These are phyloP conservation scores for Papilio demoleus DNA, from an alignment of 2,888 invertebrate genomes.

Conservation along the genomic window DNA sequence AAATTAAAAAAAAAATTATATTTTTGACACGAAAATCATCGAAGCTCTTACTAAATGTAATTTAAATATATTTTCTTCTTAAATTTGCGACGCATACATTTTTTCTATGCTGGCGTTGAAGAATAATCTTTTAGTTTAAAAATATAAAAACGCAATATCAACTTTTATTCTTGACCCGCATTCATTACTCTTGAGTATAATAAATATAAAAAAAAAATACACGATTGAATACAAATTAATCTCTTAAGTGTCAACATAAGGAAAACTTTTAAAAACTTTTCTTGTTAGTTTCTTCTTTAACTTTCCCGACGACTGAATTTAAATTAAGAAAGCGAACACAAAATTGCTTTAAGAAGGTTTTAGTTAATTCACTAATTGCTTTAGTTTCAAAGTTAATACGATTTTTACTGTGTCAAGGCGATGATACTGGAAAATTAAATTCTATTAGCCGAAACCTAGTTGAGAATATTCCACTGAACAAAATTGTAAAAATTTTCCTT, in stretches of 20 bases:
- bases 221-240: conserved; percentile 19
- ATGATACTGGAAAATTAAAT: conserved; percentile 6
- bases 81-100: no score
- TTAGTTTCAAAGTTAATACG: conserved; percentile 30
- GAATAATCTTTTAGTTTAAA: no score
- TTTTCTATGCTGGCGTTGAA: no score
- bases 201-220: neutral
- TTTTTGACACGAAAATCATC: no score
- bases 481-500: neutral
- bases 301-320: conserved; percentile 29
- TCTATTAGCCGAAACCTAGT: neutral
- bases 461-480: neutral
- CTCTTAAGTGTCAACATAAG: conserved; percentile 1
- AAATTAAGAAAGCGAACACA: conserved; percentile 37
- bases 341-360: conserved; percentile 23
- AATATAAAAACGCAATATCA: no score
- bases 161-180: no score
- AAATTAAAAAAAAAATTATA: no score
- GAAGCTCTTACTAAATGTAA: no score
- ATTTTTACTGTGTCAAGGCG: conserved; percentile 20
- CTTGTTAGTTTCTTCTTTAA: conserved; percentile 35
- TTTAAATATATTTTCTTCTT: no score
- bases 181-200: no score
- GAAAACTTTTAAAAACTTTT: conserved; percentile 30
- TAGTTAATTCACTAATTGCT: conserved; percentile 35